phyloP scores from a whole-genome alignment of 2,113 vertebrate species.

The Microcebus jonahi region DNA sequence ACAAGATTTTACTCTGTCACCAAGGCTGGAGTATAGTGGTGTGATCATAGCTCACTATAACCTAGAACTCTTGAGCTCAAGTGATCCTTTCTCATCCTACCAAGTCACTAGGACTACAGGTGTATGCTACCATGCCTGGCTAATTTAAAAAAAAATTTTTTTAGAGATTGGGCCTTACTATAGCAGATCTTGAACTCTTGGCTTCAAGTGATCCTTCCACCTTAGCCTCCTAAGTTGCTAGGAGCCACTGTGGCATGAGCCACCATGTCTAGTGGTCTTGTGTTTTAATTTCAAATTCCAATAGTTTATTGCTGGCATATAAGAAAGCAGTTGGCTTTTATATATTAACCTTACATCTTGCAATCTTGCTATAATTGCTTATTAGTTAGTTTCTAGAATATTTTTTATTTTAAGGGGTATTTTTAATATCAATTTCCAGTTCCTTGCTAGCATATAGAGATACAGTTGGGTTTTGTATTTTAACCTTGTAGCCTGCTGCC shows the following conservation, averaged over 20 bases:
- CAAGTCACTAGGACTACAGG: background rate
- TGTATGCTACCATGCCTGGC: background rate
- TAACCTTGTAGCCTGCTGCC: background rate
- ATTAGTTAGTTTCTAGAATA: background rate
- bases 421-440: background rate
- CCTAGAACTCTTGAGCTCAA: background rate
- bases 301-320: background rate
- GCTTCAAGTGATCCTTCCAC: background rate
- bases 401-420: background rate
- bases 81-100: background rate
- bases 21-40: background rate
- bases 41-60: background rate
- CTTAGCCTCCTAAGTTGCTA: background rate
- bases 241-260: background rate
- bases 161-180: background rate
- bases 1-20: background rate
- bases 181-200: background rate
- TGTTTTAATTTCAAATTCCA: background rate
- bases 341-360: background rate
- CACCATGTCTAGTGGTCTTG: background rate
- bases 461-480: background rate
- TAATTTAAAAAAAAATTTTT: background rate
- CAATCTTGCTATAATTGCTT: background rate
- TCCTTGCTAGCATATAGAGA: background rate
- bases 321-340: background rate